Conservation (phyloP, 2,113 vertebrate genomes). For the Hiodon alosoides region DNA sequence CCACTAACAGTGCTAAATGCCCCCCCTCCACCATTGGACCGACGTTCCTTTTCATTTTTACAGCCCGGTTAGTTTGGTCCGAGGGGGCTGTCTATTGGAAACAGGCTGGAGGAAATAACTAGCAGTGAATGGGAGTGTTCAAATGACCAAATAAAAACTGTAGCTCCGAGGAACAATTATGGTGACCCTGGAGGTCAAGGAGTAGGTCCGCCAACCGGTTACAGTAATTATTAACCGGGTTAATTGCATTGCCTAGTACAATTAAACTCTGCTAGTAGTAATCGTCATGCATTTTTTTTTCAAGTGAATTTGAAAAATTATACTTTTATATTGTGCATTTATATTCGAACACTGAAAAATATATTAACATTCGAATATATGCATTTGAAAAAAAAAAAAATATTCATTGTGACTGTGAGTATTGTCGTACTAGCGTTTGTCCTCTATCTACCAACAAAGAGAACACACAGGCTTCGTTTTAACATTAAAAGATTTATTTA, state of each 20-base stretch:
- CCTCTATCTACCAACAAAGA: no score
- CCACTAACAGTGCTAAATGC: conserved; percentile 15
- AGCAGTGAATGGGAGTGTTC: background rate
- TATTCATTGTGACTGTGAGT: no score
- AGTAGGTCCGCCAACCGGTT: background rate
- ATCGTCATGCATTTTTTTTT: background rate
- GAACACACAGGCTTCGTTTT: no score
- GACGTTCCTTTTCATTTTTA: conserved; percentile 18
- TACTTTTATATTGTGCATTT: no score
- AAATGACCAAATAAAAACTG: background rate
- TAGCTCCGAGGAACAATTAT: background rate
- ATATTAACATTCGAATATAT: no score
- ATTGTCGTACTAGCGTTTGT: no score
- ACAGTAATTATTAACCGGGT: background rate
- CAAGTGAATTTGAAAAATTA: no score
- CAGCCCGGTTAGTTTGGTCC: conserved; percentile 33
- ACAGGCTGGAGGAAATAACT: conserved; percentile 26
- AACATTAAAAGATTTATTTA: no score
- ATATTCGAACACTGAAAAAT: no score
- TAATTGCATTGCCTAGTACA: background rate
- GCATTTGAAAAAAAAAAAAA: no score
- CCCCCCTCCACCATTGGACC: background rate
- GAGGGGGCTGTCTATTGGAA: conserved; percentile 27
- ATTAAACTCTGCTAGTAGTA: no score
- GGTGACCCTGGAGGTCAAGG: no score